A percentile compares a stretch with the other conserved stretches of the same genome.
Conservation (phyloP, 2,888 invertebrate species). For the Thereva unica region DNA sequence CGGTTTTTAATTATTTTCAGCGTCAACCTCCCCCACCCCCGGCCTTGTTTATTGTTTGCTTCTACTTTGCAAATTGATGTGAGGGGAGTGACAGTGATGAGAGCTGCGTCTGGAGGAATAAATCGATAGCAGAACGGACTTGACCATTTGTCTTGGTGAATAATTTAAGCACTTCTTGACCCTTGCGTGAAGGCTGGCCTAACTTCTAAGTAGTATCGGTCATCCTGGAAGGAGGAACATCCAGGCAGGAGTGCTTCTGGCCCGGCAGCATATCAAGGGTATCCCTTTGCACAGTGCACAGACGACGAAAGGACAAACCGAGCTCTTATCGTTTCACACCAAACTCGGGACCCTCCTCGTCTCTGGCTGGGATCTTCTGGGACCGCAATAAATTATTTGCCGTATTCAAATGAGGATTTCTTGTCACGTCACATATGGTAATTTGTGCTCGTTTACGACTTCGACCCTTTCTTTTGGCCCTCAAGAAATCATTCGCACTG, state of each 20-base stretch:
- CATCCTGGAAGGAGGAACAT: slow-evolving; percentile 24
- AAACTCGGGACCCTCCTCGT: slow-evolving; percentile 7
- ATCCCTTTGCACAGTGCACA: slow-evolving; percentile 20
- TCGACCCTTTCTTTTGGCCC: slow-evolving; percentile 18
- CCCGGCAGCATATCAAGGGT: slow-evolving; percentile 25
- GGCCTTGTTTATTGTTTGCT: not conserved
- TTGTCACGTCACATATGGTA: slow-evolving; percentile 48
- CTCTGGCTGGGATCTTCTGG: not conserved
- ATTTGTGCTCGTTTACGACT: slow-evolving; percentile 44
- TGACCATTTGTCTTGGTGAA: slow-evolving; percentile 41
- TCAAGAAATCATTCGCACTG: slow-evolving; percentile 9
- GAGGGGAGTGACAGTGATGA: slow-evolving; percentile 1
- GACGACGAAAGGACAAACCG: slow-evolving; percentile 17
- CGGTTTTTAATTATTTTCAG: slow-evolving; percentile 30
- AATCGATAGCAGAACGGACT: slow-evolving; percentile 29
- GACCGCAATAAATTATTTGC: slow-evolving; percentile 41
- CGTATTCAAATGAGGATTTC: slow-evolving; percentile 46
- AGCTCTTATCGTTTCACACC: slow-evolving; percentile 33
- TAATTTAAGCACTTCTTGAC: slow-evolving; percentile 42
- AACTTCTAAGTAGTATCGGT: slow-evolving; percentile 23
- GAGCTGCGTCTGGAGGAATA: not conserved
- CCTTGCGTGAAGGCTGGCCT: slow-evolving; percentile 31
- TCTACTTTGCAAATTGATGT: slow-evolving; percentile 1
- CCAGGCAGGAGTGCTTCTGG: slow-evolving; percentile 4
- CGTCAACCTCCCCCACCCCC: not conserved